These are phyloP conservation scores for Haplochromis vanheusdeni DNA, from an alignment of 2,113 vertebrate genomes.

Conservation along the genomic window DNA sequence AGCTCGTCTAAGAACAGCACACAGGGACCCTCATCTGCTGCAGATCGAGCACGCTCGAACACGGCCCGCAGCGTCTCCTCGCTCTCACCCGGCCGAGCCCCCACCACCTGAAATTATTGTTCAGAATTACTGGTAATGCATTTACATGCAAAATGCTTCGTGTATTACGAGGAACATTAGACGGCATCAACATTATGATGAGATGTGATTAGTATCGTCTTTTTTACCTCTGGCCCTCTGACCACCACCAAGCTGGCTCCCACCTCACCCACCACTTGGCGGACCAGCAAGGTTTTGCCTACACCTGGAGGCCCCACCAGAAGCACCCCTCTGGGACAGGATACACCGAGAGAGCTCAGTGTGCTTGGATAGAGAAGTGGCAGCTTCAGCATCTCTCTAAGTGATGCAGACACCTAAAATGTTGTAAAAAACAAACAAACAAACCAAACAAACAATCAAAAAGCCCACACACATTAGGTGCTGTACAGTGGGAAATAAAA, in stretches of 20 bases:
- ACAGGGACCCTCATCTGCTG: conserved; percentile 74
- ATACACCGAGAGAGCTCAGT: conserved; percentile 72
- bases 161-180: neutral
- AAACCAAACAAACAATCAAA: neutral
- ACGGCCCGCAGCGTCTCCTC: conserved; percentile 81
- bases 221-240: conserved; percentile 70
- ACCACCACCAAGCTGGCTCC: conserved; percentile 78
- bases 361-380: conserved; percentile 79
- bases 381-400: conserved; percentile 78
- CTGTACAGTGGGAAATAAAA: neutral
- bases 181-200: neutral
- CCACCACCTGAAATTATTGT: conserved; percentile 68
- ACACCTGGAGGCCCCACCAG: conserved; percentile 87
- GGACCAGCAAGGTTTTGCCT: conserved; percentile 85
- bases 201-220: accelerated
- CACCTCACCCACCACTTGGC: conserved; percentile 72
- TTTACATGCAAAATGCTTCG: accelerated
- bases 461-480: neutral
- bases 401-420: conserved; percentile 45
- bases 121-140: neutral
- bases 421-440: neutral
- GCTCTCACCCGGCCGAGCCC: conserved; percentile 85
- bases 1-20: conserved; percentile 91
- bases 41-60: conserved; percentile 75
- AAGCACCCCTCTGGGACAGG: conserved; percentile 80